Evolutionary conservation across 2,888 invertebrate genomes (phyloP).

Genomic region (Spicauda simplicius): DNA sequence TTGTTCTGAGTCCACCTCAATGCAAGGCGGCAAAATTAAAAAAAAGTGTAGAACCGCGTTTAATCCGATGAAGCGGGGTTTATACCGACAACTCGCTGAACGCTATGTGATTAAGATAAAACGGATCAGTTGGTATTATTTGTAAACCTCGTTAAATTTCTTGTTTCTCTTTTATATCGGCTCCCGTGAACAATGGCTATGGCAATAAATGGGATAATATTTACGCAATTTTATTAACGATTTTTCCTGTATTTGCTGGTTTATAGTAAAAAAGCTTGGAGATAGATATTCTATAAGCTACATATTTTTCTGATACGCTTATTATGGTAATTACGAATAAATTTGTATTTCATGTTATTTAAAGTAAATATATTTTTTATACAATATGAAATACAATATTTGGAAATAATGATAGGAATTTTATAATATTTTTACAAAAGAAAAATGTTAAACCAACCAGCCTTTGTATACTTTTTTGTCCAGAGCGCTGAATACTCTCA

Average conservation of each 20-base stretch:
- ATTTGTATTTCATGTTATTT: background rate
- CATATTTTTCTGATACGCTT: background rate
- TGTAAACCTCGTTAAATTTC: constrained; percentile 36
- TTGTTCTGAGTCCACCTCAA: constrained; percentile 4
- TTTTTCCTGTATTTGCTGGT: background rate
- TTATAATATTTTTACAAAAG: no score
- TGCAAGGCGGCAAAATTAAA: constrained; percentile 15
- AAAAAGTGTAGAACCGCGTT: constrained; percentile 16
- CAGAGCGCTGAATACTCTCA: no score
- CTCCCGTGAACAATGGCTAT: constrained; percentile 39
- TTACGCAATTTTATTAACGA: constrained; percentile 28
- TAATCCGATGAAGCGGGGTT: constrained; percentile 25
- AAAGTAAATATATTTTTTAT: background rate
- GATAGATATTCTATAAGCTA: background rate
- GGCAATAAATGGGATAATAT: constrained; percentile 38
- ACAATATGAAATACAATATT: no score
- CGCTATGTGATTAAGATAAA: constrained; percentile 38
- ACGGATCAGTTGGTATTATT: constrained; percentile 38
- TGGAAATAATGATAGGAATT: no score
- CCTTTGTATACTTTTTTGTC: no score
- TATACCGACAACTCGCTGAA: constrained; percentile 28
- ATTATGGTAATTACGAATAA: background rate
- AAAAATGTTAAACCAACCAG: no score
- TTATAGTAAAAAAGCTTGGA: constrained; percentile 6
- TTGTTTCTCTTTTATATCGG: constrained; percentile 35